Percentiles rank a stretch among this genome's conserved stretches.
Evolutionary conservation across 2,888 invertebrate genomes (phyloP).

Genomic region (Pandemis heparana): DNA sequence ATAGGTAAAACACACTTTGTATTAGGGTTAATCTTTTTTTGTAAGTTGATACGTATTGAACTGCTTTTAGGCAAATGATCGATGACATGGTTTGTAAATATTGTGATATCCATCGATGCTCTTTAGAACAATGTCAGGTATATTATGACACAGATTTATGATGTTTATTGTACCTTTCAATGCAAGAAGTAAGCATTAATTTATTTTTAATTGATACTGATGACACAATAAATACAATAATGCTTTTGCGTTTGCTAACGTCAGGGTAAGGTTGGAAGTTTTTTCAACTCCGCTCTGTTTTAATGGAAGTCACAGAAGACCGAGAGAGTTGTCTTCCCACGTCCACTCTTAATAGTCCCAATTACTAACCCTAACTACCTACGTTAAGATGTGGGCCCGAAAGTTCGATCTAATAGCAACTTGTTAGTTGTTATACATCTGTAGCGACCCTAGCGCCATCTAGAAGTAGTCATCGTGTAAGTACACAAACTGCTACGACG

Average conservation of each 20-base stretch:
- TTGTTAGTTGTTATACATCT: neutral
- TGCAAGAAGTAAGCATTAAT: neutral
- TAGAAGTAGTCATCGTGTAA: too few species aligned
- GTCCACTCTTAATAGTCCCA: neutral
- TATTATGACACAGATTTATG: neutral
- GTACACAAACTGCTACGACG: too few species aligned
- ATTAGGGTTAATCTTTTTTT: conserved; percentile 31
- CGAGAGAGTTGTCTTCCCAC: neutral
- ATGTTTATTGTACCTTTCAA: neutral
- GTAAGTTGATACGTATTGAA: conserved; percentile 35
- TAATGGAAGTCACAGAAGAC: neutral
- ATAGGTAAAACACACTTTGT: conserved; percentile 1
- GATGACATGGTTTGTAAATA: conserved; percentile 31
- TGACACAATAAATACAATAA: too few species aligned
- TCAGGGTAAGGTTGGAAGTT: too few species aligned
- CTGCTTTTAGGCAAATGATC: conserved; percentile 42
- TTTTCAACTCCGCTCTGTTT: too few species aligned
- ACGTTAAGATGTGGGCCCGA: neutral
- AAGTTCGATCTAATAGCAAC: neutral
- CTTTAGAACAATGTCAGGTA: neutral
- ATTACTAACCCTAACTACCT: neutral
- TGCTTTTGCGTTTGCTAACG: too few species aligned
- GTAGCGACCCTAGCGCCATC: too few species aligned
- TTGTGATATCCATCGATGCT: conserved; percentile 11
- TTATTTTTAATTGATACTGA: neutral